These are phyloP conservation scores for Psittacula derbiana DNA, from an alignment of 2,797 vertebrate genomes.

Conservation along the genomic window DNA sequence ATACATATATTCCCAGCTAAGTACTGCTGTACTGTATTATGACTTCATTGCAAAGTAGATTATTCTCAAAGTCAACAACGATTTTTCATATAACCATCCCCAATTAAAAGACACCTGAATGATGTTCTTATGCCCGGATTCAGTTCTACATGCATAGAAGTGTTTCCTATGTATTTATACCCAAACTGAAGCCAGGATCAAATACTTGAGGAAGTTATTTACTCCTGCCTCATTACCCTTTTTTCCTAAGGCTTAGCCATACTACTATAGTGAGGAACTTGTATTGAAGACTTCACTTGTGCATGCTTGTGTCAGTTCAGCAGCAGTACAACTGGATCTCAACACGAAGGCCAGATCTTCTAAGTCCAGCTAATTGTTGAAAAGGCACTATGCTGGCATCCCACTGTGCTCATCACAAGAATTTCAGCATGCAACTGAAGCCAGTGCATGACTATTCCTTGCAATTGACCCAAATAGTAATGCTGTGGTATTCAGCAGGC, in stretches of 20 bases:
- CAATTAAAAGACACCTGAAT: background rate
- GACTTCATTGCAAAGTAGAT: background rate
- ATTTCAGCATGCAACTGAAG: background rate
- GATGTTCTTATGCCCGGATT: background rate
- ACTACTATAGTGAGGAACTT: background rate
- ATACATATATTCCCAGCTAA: background rate
- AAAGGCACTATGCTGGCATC: background rate
- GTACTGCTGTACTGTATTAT: rapidly evolving
- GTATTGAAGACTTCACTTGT: background rate
- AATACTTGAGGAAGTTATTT: background rate
- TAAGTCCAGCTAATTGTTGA: background rate
- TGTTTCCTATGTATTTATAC: background rate
- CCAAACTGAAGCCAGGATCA: background rate
- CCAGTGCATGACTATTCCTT: background rate
- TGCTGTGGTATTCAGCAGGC: background rate
- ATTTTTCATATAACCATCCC: background rate
- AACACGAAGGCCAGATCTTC: background rate
- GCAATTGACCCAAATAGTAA: background rate
- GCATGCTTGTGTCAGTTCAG: background rate
- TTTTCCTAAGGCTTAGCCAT: background rate
- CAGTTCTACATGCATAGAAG: background rate
- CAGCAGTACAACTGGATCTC: background rate
- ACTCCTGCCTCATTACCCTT: background rate
- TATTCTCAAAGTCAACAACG: background rate
- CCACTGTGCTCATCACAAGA: background rate